phyloP scores from a whole-genome alignment of 2,888 invertebrate genomes.

The Altica lythri region DNA sequence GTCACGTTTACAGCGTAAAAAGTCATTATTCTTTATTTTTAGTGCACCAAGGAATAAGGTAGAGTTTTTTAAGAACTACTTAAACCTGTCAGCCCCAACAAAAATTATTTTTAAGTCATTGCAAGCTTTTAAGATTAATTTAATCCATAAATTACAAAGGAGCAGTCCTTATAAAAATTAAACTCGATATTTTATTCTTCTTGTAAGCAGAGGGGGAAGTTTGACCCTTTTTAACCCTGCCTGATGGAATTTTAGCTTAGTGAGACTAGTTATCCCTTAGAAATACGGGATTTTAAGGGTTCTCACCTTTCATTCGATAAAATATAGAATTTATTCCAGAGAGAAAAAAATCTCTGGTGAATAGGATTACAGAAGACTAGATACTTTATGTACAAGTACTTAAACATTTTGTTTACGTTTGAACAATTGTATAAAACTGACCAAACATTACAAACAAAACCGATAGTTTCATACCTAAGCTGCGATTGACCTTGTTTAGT shows the following conservation, averaged over 20 bases:
- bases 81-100: too few species aligned
- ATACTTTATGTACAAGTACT: too few species aligned
- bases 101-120: not conserved
- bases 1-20: too few species aligned
- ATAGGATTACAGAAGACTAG: not conserved
- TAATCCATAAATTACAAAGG: conserved; percentile 23
- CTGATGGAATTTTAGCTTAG: conserved; percentile 12
- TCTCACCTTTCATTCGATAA: conserved; percentile 16
- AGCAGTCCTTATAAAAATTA: conserved; percentile 26
- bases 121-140: conserved; percentile 12
- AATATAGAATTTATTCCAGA: conserved; percentile 1
- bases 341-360: not conserved
- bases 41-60: too few species aligned
- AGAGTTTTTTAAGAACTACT: too few species aligned
- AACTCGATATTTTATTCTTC: conserved; percentile 26
- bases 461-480: too few species aligned
- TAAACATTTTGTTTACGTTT: too few species aligned
- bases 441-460: too few species aligned
- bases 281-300: conserved; percentile 9
- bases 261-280: conserved; percentile 3
- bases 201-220: conserved; percentile 20
- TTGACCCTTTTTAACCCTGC: conserved; percentile 19
- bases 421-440: too few species aligned
- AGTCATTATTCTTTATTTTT: too few species aligned
- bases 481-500: too few species aligned